Base-by-base conservation (phyloP, 2,797 vertebrate species). In the Aulostomus chinensis region DNA sequence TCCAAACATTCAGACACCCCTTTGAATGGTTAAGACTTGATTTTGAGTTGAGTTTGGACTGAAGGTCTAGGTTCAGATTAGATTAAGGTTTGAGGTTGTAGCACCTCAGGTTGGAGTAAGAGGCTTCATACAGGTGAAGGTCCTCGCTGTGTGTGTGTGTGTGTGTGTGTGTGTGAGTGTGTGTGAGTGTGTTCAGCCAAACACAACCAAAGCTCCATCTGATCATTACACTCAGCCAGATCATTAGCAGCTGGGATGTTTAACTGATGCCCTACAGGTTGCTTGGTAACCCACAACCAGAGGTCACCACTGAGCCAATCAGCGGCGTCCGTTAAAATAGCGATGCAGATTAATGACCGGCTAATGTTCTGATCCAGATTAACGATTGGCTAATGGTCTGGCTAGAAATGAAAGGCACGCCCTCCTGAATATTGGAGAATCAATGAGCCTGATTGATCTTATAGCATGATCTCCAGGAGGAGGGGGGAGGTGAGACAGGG, bases 281-380 rank as follows among this genome's bases (percentile, higher is more conserved):
- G 38, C 50, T 35, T 26, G 45, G 16, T 59, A 59, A 60, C 43
- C 20, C 15, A 15, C 15, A 39, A 41, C 67, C 64, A 41, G 60
- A 47, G 63, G 61, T 78, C 25, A 64, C 29, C 12, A 22, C 14
- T 59, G 55, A 65, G 33, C 52, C 49, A 79, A 56, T 78, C 56
- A 72, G 46, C 30, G 45, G 32, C 25, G 22, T 51, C 12, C 2
- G 20, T 49, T 62, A 33, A 48, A 68, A 70, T 26, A 58, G 47
- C 6, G 5, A 36, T 43, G 18, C 14, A 58, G 57, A 80, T 65
- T 73, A 78, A 71, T 58, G 66, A 54, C 60, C 41, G 51, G 56
- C 37, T 83, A 80, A 84, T 76, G 39, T 54, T 62, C 50, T 46
- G 55, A 67, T 78, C 30, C 30, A 68, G 76, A 78, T 76, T 62